Conservation (phyloP, 53 echinoderm and acorn worm species). For the Arbacia lixula region DNA sequence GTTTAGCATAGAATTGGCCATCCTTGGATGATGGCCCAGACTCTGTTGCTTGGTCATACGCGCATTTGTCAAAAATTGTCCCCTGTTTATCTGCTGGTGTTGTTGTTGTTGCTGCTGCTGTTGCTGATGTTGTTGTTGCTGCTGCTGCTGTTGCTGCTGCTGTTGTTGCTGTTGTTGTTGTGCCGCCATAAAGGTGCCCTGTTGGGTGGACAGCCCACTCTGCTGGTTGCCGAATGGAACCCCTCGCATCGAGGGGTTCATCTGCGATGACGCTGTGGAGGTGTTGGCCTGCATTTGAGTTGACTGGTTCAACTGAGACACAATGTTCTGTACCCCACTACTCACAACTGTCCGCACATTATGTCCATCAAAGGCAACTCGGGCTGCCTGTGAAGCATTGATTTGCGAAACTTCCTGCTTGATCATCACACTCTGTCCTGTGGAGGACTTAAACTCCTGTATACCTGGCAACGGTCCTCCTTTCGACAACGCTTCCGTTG, state of each 20-base stretch:
- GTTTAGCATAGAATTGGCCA: conserved; percentile 13
- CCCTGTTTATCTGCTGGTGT: conserved; percentile 58
- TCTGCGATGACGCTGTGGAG: conserved; percentile 6
- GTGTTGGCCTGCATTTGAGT: conserved; percentile 22
- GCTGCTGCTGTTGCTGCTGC: conserved; percentile 52
- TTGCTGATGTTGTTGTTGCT: too few species aligned
- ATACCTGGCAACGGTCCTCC: conserved; percentile 74
- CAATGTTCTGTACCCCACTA: conserved; percentile 33
- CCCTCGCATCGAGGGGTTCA: conserved; percentile 23
- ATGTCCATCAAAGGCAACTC: conserved; percentile 15
- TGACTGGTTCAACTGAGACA: conserved; percentile 19
- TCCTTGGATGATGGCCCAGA: conserved; percentile 13
- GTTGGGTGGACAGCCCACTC: neutral
- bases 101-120: too few species aligned
- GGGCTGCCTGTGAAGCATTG: conserved; percentile 1
- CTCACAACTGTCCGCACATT: conserved; percentile 11
- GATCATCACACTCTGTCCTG: neutral
- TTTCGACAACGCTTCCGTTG: conserved; percentile 69
- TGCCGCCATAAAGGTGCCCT: neutral
- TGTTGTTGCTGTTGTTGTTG: conserved; percentile 52
- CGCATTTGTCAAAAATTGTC: conserved; percentile 11
- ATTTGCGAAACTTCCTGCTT: conserved; percentile 31
- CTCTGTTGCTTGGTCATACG: conserved; percentile 36
- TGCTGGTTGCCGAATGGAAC: conserved; percentile 16
- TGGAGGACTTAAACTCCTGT: conserved; percentile 38